Percentiles rank a stretch among this genome's conserved stretches.
phyloP scores from a whole-genome alignment of 1,140 invertebrate species.

The Acromyrmex charruanus region DNA sequence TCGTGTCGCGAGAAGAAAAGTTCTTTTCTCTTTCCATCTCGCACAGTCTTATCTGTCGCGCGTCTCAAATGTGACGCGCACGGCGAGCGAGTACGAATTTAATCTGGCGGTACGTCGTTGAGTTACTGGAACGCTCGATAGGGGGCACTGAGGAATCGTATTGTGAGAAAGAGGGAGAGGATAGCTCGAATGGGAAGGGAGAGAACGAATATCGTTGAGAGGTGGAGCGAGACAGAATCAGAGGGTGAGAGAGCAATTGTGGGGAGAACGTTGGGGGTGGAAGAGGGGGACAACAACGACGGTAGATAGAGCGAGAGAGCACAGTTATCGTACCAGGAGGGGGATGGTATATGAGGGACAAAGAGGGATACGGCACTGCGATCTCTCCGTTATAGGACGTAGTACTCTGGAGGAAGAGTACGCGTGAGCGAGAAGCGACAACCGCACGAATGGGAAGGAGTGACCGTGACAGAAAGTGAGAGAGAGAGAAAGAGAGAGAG shows the following conservation, averaged over 20 bases:
- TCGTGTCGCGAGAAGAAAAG: background rate
- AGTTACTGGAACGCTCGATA: constrained; percentile 82
- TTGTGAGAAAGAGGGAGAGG: constrained; percentile 66
- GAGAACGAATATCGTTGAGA: constrained; percentile 60
- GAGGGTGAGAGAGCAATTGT: constrained; percentile 68
- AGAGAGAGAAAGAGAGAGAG: constrained; percentile 18
- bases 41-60: constrained; percentile 77
- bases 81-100: constrained; percentile 81
- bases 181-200: constrained; percentile 38
- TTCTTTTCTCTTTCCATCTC: constrained; percentile 56
- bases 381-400: constrained; percentile 64
- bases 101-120: constrained; percentile 84
- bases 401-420: constrained; percentile 68
- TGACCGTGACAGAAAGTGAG: constrained; percentile 56
- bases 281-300: constrained; percentile 66
- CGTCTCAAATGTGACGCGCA: constrained; percentile 69
- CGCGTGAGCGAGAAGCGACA: constrained; percentile 63
- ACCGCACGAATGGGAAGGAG: constrained; percentile 66
- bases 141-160: constrained; percentile 80
- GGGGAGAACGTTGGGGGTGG: constrained; percentile 68
- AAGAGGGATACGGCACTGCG: constrained; percentile 66
- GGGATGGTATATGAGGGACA: constrained; percentile 68
- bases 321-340: constrained; percentile 75
- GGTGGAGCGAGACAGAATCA: constrained; percentile 71
- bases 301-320: constrained; percentile 75